A percentile compares a stretch with the other conserved stretches of the same genome.
These are phyloP conservation scores for Drosophila burlai DNA, from an alignment of 1,140 invertebrate species.

Conservation along the genomic window DNA sequence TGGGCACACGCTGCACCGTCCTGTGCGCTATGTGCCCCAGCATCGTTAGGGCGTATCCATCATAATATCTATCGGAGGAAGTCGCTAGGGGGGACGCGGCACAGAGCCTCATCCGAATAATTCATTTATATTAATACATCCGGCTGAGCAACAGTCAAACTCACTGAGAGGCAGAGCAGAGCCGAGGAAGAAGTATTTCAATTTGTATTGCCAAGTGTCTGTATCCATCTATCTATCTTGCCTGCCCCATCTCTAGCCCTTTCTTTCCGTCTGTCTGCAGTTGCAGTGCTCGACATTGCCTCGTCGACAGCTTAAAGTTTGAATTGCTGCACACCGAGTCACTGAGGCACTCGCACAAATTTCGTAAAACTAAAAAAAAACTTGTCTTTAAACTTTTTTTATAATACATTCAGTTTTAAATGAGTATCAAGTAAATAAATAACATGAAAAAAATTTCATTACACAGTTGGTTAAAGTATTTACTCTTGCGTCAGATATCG, in stretches of 20 bases:
- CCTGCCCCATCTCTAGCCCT: not conserved
- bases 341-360: slow-evolving; percentile 25
- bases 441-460: no score
- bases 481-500: no score
- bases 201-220: slow-evolving; percentile 64
- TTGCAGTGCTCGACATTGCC: slow-evolving; percentile 62
- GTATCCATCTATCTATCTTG: slow-evolving; percentile 28
- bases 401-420: no score
- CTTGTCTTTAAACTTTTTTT: no score
- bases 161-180: slow-evolving; percentile 6
- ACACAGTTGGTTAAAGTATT: no score
- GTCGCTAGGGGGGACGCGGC: no score
- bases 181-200: slow-evolving; percentile 54
- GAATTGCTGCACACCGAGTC: slow-evolving; percentile 63
- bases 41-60: slow-evolving; percentile 76
- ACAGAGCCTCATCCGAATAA: slow-evolving; percentile 58
- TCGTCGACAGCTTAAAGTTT: slow-evolving; percentile 73
- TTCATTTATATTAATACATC: slow-evolving; percentile 76
- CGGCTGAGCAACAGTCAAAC: slow-evolving; percentile 48
- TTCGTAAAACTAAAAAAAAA: no score
- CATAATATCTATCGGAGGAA: slow-evolving; percentile 68
- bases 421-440: no score
- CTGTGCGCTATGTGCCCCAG: slow-evolving; percentile 45
- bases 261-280: slow-evolving; percentile 30
- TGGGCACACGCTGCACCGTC: slow-evolving; percentile 56